Evolutionary conservation across 2,797 vertebrate genomes (phyloP), one percentile per base, ranked within the genome.

Genomic region (Aphelocoma californica): DNA sequence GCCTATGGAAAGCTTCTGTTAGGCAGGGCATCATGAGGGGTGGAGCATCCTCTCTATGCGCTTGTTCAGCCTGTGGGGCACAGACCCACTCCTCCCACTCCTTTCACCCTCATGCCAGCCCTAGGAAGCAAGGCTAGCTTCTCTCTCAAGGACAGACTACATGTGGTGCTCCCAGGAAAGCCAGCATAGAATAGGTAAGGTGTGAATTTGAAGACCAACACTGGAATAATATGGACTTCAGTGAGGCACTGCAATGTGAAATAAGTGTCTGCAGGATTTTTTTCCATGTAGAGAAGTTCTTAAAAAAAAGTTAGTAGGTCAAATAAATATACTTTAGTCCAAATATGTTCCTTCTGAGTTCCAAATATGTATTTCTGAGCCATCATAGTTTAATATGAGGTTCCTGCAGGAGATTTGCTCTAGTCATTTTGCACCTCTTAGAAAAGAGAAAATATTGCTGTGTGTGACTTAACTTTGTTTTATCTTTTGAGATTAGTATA

Each of bases 51-150:
- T 38, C 45, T 34, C 51, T 38, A 40, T 34, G 62, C 32, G 26
- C 18, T 81, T 3, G 0, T 61, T 75, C 53, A 56, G 44, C 31
- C 26, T 0, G 0, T 24, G 60, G 14, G 38, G 8, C 20, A 38
- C 32, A 60, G 60, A 62, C 20, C 24, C 38, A 5, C 3, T 77
- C 23, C 31, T 61, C 19, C 70, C 12, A 9, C 53, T 48, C 12
- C 13, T 1, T 36, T 36, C 0, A 0, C 19, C 21, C 31, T 69
- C 5, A 2, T 12, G 4, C 25, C 65, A 57, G n/a, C 54, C 42
- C 23, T 51, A n/a, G 65, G 48, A 42, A 56, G 12, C 34, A 53
- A 79, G 34, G 38, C 12, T 18, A 47, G 11, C 9, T 69, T 67
- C 53, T 70, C 44, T 54, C 23, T 40, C 54, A 18, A 20, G 26